A percentile compares a stretch with the other conserved stretches of the same genome.
phyloP scores from a whole-genome alignment of 1,140 invertebrate genomes.

The Calephelis virginiensis region DNA sequence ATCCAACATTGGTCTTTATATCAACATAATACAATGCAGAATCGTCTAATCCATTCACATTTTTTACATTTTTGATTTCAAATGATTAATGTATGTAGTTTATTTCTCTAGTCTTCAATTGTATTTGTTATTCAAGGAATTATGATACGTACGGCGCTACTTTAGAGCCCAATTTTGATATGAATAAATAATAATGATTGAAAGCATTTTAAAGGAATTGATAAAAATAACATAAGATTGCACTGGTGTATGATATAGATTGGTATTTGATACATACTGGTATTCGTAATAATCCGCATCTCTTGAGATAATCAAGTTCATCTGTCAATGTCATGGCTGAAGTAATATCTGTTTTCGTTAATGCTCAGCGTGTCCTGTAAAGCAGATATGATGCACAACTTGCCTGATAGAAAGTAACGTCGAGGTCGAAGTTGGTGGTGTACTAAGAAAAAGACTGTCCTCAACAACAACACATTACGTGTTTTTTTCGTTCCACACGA shows the following conservation, averaged over 20 bases:
- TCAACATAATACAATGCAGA: neutral
- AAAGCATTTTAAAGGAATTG: conserved; percentile 58
- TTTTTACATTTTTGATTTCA: conserved; percentile 34
- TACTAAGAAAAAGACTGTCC: too few species aligned
- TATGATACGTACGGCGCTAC: conserved; percentile 1
- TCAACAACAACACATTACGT: too few species aligned
- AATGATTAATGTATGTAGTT: conserved; percentile 35
- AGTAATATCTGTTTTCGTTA: neutral
- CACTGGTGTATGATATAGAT: conserved; percentile 31
- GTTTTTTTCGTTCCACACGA: too few species aligned
- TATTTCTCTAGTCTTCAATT: conserved; percentile 25
- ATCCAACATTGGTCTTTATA: conserved; percentile 6
- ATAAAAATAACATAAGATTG: conserved; percentile 43
- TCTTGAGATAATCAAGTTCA: conserved; percentile 30
- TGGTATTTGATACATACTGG: conserved; percentile 14
- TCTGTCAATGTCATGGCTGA: conserved; percentile 36
- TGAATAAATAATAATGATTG: conserved; percentile 26
- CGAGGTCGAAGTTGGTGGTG: too few species aligned
- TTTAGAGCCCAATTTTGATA: conserved; percentile 27
- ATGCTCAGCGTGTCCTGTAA: neutral
- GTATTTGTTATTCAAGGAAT: conserved; percentile 13
- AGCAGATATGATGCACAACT: too few species aligned
- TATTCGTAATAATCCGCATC: conserved; percentile 24
- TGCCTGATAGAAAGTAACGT: too few species aligned
- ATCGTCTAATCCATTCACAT: neutral